A percentile compares a stretch with the other conserved stretches of the same genome.
phyloP scores from a whole-genome alignment of 1,140 invertebrate genomes.

The Lycorma delicatula region DNA sequence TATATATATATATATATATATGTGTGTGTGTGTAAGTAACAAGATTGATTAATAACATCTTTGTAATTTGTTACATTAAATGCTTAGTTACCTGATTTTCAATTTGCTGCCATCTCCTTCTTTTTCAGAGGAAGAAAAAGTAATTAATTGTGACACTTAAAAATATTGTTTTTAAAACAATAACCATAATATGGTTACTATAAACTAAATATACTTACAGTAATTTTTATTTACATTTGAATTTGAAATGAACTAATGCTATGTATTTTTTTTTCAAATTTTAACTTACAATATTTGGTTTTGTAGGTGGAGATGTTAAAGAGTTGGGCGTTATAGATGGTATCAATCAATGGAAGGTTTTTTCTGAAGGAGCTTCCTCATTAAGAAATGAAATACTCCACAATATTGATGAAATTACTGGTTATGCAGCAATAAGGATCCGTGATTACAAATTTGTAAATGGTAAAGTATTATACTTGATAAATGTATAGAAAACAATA shows the following conservation, averaged over 20 bases:
- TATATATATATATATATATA: too few species aligned
- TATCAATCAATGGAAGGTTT: slow-evolving; percentile 47
- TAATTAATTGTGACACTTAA: background rate
- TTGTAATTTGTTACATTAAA: too few species aligned
- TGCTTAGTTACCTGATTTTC: too few species aligned
- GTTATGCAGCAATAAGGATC: slow-evolving; percentile 49
- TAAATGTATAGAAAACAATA: background rate
- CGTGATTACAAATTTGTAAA: slow-evolving; percentile 65
- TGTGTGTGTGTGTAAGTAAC: too few species aligned
- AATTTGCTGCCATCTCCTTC: too few species aligned
- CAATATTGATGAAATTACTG: slow-evolving; percentile 59
- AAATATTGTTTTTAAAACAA: background rate
- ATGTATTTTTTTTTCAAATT: slow-evolving; percentile 7
- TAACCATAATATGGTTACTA: background rate
- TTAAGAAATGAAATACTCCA: slow-evolving; percentile 55
- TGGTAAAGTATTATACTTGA: slow-evolving; percentile 37
- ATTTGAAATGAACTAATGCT: background rate
- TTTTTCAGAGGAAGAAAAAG: too few species aligned
- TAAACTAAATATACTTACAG: background rate
- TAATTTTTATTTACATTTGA: background rate
- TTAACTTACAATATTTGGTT: background rate
- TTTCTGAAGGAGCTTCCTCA: slow-evolving; percentile 41
- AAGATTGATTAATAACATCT: too few species aligned
- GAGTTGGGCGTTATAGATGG: slow-evolving; percentile 49
- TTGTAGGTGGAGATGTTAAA: slow-evolving; percentile 40